Percentiles rank a stretch among this genome's conserved stretches.
phyloP scores from a whole-genome alignment of 2,888 invertebrate species.

The Apotomis capreana region DNA sequence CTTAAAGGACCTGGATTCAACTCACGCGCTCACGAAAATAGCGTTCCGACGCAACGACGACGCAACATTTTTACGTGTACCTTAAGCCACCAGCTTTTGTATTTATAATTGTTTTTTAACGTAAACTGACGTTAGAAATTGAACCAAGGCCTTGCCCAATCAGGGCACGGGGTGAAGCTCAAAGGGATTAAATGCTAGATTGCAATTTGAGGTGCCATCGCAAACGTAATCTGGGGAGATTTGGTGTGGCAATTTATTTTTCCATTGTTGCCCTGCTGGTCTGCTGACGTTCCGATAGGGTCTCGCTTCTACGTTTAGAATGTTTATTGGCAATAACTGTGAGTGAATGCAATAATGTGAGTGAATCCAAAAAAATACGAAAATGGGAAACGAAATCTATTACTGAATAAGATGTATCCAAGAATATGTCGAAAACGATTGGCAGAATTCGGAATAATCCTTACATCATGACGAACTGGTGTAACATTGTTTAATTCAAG shows the following conservation, averaged over 20 bases:
- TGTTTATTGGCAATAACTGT: too few relatives aligned
- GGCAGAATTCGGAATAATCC: too few relatives aligned
- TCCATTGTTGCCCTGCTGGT: slow-evolving; percentile 7
- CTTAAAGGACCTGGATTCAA: too few relatives aligned
- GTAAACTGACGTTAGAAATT: slow-evolving; percentile 4
- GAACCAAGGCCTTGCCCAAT: slow-evolving; percentile 15
- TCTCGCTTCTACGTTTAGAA: neutral
- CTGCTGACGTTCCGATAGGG: neutral
- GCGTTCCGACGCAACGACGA: too few relatives aligned
- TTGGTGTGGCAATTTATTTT: slow-evolving; percentile 24
- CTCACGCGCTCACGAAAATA: too few relatives aligned
- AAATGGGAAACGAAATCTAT: too few relatives aligned
- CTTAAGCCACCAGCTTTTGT: neutral
- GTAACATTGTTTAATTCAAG: too few relatives aligned
- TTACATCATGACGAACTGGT: too few relatives aligned
- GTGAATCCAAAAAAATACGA: too few relatives aligned
- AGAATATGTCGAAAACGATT: too few relatives aligned
- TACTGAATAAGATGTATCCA: too few relatives aligned
- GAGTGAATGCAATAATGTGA: too few relatives aligned
- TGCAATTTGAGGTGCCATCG: slow-evolving; percentile 32
- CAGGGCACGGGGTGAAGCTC: slow-evolving; percentile 14
- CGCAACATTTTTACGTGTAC: neutral
- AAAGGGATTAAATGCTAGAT: slow-evolving; percentile 36
- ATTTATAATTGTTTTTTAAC: neutral
- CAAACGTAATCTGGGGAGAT: slow-evolving; percentile 24